Base-by-base conservation (phyloP, 2,113 vertebrate genomes). In the Zosterops borbonicus region DNA sequence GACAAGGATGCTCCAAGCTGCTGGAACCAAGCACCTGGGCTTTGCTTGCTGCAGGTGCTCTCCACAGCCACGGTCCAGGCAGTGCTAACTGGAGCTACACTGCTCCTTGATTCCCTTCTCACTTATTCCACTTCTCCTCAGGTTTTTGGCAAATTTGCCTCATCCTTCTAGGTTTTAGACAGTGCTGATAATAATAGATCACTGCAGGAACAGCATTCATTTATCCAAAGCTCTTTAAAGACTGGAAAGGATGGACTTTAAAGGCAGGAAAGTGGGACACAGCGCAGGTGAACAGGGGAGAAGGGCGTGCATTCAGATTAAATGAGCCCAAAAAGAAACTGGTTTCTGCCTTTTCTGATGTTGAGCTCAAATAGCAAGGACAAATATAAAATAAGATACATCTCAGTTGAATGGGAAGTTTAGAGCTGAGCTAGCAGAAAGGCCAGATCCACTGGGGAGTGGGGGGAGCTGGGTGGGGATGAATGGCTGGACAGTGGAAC, bases 201-300 rank as follows among this genome's bases (percentile, higher is more conserved):
- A 28, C 18, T 21, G 68, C 37, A 91, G 41, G 55, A 74, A 87
- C 0, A 37, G 2, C 28, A 70, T 74, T 67, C 22, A 35, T 86
- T 70, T 91, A 65, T 58, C 37, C 31, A 49, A 44, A 24, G 42
- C 55, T 83, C 53, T 81, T 94, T 46, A 92, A 87, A 70, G 46
- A 49, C 27, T 74, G 83, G 27, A 39, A 83, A 70, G 23, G 44
- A 44, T 70, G 33, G 23, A 33, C 68, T 74, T 87, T 42, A 91
- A 89, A 96, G 46, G 71, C 68, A 62, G 60, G 60, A 39, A 83
- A 83, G 81, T 28, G 35, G 64, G 63, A 73, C 0, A 0, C 23
- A 14, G 53, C 39, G 37, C 49, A 47, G n/a, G 27, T 68, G 70
- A 68, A 31, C 12, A 16, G 28, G 16, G 39, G 18, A 81, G 49